Percentiles rank a stretch among this genome's conserved stretches.
Conservation (phyloP, 2,797 vertebrate genomes). For the Poeciliopsis gracilis region DNA sequence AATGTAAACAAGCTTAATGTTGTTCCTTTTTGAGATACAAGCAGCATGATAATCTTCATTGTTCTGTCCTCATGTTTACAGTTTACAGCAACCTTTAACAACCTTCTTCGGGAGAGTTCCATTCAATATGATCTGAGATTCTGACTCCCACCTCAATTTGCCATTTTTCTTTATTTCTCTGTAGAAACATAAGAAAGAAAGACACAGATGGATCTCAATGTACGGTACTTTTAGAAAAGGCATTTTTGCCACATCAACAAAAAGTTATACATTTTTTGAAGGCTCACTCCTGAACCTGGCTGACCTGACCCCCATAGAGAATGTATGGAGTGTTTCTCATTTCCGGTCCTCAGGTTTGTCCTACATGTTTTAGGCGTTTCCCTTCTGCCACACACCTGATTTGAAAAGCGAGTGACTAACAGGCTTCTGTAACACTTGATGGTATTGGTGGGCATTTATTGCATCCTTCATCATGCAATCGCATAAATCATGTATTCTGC, state of each 20-base stretch:
- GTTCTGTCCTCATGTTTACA: constrained; percentile 27
- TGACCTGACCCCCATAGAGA: not conserved
- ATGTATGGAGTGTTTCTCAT: not conserved
- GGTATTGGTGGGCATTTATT: no score
- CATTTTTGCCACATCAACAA: not conserved
- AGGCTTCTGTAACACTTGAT: no score
- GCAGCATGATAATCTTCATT: constrained; percentile 13
- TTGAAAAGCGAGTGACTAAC: no score
- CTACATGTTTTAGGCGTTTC: no score
- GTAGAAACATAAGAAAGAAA: constrained; percentile 22
- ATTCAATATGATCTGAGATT: constrained; percentile 59
- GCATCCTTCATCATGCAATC: no score
- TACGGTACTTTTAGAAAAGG: no score
- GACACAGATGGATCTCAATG: not conserved
- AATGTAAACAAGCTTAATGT: not conserved
- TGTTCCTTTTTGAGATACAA: constrained; percentile 35
- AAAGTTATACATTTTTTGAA: not conserved
- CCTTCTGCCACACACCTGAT: no score
- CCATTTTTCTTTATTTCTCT: constrained; percentile 79
- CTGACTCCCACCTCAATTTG: constrained; percentile 42
- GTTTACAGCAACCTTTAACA: constrained; percentile 66
- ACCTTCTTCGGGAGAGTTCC: constrained; percentile 53
- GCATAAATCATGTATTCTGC: no score
- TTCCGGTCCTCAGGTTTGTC: no score
- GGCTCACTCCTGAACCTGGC: not conserved